Percentiles rank a stretch among this genome's conserved stretches.
Evolutionary conservation across 2,113 vertebrate genomes (phyloP).

Genomic region (Zeus faber): DNA sequence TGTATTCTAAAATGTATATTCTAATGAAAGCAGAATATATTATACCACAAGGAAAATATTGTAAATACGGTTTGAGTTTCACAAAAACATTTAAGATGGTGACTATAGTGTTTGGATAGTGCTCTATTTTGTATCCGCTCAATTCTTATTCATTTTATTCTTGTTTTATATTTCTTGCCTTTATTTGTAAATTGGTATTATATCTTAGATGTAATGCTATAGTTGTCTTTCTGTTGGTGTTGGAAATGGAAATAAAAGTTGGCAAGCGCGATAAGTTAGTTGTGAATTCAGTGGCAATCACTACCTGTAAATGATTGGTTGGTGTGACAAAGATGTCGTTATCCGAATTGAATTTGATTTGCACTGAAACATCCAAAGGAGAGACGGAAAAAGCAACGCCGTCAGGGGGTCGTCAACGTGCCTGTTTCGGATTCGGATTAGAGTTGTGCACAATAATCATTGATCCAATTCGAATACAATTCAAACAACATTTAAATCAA

Average conservation of each 20-base stretch:
- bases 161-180: no score
- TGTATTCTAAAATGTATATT: slow-evolving; percentile 20
- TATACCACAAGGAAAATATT: slow-evolving; percentile 34
- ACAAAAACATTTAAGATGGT: slow-evolving; percentile 31
- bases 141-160: slow-evolving; percentile 39
- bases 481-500: no score
- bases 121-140: slow-evolving; percentile 56
- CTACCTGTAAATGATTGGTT: background rate
- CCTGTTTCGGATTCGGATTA: no score
- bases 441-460: no score
- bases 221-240: slow-evolving; percentile 53
- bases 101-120: slow-evolving; percentile 38
- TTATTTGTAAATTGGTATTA: slow-evolving; percentile 64
- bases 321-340: background rate
- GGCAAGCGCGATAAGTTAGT: background rate
- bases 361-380: no score
- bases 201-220: slow-evolving; percentile 48
- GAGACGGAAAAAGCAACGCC: no score
- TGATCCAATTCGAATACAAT: no score
- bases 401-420: no score
- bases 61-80: slow-evolving; percentile 50
- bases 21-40: slow-evolving; percentile 37
- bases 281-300: background rate
- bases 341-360: no score
- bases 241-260: slow-evolving; percentile 60